Evolutionary conservation across 2,113 vertebrate genomes (phyloP).

Genomic region (Brevimyrus niger): DNA sequence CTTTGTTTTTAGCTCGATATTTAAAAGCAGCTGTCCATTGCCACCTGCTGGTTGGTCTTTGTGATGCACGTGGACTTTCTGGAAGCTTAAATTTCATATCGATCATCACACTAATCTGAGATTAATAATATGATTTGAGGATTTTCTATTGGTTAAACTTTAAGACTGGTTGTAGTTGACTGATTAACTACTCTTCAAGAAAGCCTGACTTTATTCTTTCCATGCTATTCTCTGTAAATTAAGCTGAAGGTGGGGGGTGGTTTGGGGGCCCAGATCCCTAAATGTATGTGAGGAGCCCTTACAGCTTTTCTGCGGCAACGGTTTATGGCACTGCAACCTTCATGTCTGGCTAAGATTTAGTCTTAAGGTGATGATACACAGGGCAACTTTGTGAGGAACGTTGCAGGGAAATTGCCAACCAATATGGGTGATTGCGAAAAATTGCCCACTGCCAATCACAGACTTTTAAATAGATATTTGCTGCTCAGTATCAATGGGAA

Average conservation of each 20-base stretch:
- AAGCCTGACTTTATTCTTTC: neutral
- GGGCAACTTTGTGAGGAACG: neutral
- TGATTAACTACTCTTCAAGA: neutral
- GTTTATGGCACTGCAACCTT: neutral
- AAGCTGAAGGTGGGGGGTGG: neutral
- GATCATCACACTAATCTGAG: neutral
- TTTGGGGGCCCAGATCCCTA: neutral
- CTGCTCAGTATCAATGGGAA: neutral
- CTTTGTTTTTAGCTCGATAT: neutral
- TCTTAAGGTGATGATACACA: neutral
- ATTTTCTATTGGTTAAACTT: neutral
- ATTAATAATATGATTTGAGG: neutral
- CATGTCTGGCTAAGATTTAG: neutral
- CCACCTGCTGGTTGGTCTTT: constrained; percentile 7
- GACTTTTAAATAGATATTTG: neutral
- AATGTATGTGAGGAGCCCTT: too few species aligned
- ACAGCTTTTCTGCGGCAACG: neutral
- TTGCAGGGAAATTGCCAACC: neutral
- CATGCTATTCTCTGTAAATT: neutral
- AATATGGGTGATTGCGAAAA: neutral
- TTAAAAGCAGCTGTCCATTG: neutral
- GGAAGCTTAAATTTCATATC: neutral
- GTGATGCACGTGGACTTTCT: neutral
- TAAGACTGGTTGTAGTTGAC: neutral
- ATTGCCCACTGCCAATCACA: neutral